These are phyloP conservation scores for Pseudochromis fuscus DNA, from an alignment of 2,797 vertebrate species.

Conservation along the genomic window DNA sequence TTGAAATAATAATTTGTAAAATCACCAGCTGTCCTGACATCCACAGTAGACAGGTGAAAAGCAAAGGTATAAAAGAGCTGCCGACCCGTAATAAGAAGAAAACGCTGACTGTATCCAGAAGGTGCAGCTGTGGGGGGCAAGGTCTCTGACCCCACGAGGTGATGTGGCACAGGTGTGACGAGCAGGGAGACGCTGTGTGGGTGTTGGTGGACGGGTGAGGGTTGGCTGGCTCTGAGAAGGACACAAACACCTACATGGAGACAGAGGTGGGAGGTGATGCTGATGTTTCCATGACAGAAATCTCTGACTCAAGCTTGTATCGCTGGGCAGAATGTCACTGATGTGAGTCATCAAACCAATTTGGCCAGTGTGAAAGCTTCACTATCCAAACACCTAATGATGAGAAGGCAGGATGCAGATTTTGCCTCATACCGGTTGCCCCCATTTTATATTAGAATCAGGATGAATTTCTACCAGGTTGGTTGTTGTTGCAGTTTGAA, in stretches of 20 bases:
- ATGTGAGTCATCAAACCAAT: slow-evolving; percentile 1
- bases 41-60: background rate
- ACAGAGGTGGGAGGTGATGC: background rate
- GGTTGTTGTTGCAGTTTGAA: no score
- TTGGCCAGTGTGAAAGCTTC: background rate
- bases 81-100: background rate
- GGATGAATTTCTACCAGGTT: no score
- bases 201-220: slow-evolving; percentile 23
- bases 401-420: background rate
- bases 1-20: background rate
- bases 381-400: background rate
- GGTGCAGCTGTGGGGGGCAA: background rate
- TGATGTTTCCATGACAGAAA: slow-evolving; percentile 15
- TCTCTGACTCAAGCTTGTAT: slow-evolving; percentile 1
- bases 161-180: slow-evolving; percentile 18
- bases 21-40: background rate
- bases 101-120: slow-evolving; percentile 9
- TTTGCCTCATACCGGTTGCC: background rate
- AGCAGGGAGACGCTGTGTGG: background rate
- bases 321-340: background rate
- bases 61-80: background rate
- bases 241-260: background rate
- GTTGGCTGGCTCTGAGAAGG: slow-evolving; percentile 12
- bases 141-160: no score
- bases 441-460: no score